phyloP scores from a whole-genome alignment of 2,797 vertebrate genomes.

The Pangasius mekongensis region DNA sequence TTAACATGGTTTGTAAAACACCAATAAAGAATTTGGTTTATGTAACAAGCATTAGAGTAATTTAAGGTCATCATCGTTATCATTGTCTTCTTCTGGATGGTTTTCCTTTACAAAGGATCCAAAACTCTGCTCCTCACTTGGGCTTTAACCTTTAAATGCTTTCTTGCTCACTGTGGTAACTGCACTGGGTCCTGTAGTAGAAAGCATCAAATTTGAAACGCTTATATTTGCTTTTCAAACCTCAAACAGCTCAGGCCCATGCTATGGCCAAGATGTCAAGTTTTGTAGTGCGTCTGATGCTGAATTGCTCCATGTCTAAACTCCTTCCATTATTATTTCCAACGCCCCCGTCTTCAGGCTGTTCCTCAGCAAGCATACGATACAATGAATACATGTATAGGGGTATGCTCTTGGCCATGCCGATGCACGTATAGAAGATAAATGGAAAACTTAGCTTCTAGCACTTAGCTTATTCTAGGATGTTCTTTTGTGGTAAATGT shows the following conservation, averaged over 20 bases:
- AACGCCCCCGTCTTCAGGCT: not conserved
- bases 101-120: not conserved
- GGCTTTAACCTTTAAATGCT: not conserved
- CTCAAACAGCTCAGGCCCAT: not conserved
- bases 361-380: not conserved
- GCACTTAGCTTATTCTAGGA: not conserved
- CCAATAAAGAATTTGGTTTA: not conserved
- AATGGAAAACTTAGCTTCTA: not conserved
- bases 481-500: not conserved
- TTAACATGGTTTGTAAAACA: not conserved
- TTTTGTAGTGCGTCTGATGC: not conserved
- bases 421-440: not conserved
- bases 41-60: not conserved
- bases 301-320: not conserved
- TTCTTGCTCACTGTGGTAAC: not conserved
- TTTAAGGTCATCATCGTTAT: not conserved
- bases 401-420: not conserved
- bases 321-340: not conserved
- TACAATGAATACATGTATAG: not conserved
- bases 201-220: not conserved
- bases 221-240: not conserved
- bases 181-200: not conserved
- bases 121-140: not conserved
- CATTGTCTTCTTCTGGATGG: not conserved
- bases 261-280: not conserved